These are phyloP conservation scores for Podocnemis expansa DNA, from an alignment of 2,113 vertebrate genomes.

Conservation along the genomic window DNA sequence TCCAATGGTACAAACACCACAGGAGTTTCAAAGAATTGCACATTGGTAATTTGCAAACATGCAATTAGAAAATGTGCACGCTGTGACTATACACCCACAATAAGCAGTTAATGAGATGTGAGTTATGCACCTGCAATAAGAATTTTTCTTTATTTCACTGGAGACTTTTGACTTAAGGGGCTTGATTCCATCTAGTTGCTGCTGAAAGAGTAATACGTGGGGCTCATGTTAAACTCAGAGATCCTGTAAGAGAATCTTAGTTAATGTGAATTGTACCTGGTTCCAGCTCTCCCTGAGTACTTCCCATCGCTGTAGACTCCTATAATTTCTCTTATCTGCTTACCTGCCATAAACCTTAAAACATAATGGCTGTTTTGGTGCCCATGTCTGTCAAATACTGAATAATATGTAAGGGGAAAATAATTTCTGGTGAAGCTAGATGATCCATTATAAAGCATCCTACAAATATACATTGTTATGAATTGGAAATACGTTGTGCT, in stretches of 20 bases:
- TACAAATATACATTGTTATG: fast-evolving
- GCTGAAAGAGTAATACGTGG: fast-evolving
- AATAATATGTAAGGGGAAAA: not conserved
- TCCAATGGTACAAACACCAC: not conserved
- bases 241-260: not conserved
- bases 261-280: fast-evolving
- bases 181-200: fast-evolving
- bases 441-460: not conserved
- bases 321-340: not conserved
- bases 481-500: not conserved
- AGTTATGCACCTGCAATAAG: not conserved
- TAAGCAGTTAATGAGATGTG: not conserved
- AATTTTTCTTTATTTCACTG: fast-evolving
- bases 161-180: not conserved
- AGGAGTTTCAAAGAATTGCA: not conserved
- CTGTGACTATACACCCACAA: conserved; percentile 5
- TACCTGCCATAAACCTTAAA: not conserved
- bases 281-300: not conserved
- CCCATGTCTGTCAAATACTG: not conserved
- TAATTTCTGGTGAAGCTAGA: not conserved
- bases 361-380: fast-evolving
- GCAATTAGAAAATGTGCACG: not conserved
- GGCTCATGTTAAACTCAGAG: fast-evolving
- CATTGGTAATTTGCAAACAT: conserved; percentile 18
- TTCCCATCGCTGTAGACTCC: not conserved